Conservation (phyloP, 2,888 invertebrate genomes). For the Cancer borealis region DNA sequence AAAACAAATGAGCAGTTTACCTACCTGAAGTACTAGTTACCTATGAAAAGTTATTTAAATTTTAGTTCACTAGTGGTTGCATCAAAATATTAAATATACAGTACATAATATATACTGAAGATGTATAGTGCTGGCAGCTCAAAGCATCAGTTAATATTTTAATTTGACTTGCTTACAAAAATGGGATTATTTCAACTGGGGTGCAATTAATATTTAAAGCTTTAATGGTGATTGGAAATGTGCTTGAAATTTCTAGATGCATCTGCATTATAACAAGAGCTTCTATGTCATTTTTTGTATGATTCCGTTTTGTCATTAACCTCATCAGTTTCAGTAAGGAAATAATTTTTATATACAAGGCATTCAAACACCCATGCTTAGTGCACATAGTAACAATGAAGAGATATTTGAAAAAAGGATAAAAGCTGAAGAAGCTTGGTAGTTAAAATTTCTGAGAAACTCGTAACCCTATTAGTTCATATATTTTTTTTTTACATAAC, state of each 20-base stretch:
- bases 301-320: neutral
- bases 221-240: neutral
- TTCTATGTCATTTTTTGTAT: neutral
- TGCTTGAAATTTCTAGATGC: neutral
- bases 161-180: neutral
- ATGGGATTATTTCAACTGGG: neutral
- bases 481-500: neutral
- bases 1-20: neutral
- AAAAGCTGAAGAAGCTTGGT: neutral
- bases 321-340: slow-evolving; percentile 1
- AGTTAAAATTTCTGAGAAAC: neutral
- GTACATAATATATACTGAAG: neutral
- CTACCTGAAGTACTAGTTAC: neutral
- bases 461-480: neutral
- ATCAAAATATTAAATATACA: neutral
- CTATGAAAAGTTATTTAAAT: neutral
- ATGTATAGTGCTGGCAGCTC: neutral
- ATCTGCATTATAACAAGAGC: neutral
- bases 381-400: neutral
- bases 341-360: neutral
- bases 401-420: neutral
- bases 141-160: neutral
- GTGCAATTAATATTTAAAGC: neutral
- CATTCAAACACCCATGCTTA: slow-evolving; percentile 8
- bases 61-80: neutral